A percentile compares a stretch with the other conserved stretches of the same genome.
These are phyloP conservation scores for Bemisia tabaci DNA, from an alignment of 1,140 invertebrate species.

Conservation along the genomic window DNA sequence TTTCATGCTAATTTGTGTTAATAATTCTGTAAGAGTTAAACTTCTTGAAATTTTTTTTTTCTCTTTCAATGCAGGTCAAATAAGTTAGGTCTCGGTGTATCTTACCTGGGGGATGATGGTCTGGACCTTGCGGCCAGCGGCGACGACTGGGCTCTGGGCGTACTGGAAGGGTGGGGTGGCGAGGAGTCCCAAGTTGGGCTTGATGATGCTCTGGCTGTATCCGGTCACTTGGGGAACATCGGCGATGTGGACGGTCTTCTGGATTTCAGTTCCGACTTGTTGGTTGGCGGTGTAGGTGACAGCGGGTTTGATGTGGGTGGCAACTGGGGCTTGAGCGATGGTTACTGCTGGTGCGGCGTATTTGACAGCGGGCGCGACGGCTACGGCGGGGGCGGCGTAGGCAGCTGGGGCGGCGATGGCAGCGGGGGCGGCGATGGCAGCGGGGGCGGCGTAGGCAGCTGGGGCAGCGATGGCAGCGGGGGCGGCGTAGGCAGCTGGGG, in stretches of 20 bases:
- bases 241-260: slow-evolving; percentile 30
- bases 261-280: slow-evolving; percentile 20
- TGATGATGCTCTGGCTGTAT: slow-evolving; percentile 22
- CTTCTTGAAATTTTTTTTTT: too few relatives aligned
- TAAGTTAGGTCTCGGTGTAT: too few relatives aligned
- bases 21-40: too few relatives aligned
- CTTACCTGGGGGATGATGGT: slow-evolving; percentile 20
- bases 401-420: slow-evolving; percentile 35
- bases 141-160: slow-evolving; percentile 17
- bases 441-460: slow-evolving; percentile 29
- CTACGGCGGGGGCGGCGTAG: slow-evolving; percentile 31
- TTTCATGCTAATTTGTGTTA: too few relatives aligned
- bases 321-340: slow-evolving; percentile 26
- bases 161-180: slow-evolving; percentile 18
- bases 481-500: slow-evolving; percentile 26
- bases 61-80: too few relatives aligned
- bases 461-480: slow-evolving; percentile 28
- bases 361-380: slow-evolving; percentile 24
- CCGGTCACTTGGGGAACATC: slow-evolving; percentile 30
- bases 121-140: slow-evolving; percentile 14
- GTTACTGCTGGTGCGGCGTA: slow-evolving; percentile 24
- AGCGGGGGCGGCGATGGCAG: slow-evolving; percentile 33
- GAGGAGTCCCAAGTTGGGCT: slow-evolving; percentile 19
- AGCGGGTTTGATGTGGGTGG: slow-evolving; percentile 26
- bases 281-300: slow-evolving; percentile 19